Evolutionary conservation across 1,140 invertebrate genomes (phyloP).

Genomic region (Drosophila punjabiensis): DNA sequence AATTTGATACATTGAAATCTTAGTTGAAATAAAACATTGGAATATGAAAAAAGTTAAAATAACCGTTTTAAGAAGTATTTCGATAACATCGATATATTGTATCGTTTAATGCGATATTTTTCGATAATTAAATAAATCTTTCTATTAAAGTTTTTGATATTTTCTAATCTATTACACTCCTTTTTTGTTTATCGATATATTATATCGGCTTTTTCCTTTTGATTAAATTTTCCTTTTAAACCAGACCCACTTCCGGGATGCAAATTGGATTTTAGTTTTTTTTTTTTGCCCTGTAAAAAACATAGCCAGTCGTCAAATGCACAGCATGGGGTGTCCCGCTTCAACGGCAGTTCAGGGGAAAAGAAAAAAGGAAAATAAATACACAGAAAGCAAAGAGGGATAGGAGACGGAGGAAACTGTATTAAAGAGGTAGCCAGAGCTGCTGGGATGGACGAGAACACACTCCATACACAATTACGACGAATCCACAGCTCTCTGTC

Average conservation of each 20-base stretch:
- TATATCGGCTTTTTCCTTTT: background rate
- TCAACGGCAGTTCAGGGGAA: slow-evolving; percentile 29
- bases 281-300: slow-evolving; percentile 7
- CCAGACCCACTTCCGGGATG: background rate
- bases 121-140: no score
- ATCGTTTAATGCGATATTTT: no score
- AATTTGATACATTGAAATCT: no score
- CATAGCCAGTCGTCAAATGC: slow-evolving; percentile 55
- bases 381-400: slow-evolving; percentile 5
- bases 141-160: no score
- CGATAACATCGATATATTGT: no score
- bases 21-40: no score
- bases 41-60: no score
- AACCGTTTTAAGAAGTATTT: no score
- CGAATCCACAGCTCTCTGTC: slow-evolving; percentile 64
- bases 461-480: slow-evolving; percentile 81
- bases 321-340: slow-evolving; percentile 75
- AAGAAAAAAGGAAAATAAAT: slow-evolving; percentile 35
- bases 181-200: background rate
- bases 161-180: background rate
- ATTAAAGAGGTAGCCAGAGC: slow-evolving; percentile 65
- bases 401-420: slow-evolving; percentile 51
- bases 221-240: background rate
- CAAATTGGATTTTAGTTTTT: background rate
- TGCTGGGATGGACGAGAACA: slow-evolving; percentile 57